phyloP scores from a whole-genome alignment of 2,797 vertebrate genomes.

The Podarcis siculus region DNA sequence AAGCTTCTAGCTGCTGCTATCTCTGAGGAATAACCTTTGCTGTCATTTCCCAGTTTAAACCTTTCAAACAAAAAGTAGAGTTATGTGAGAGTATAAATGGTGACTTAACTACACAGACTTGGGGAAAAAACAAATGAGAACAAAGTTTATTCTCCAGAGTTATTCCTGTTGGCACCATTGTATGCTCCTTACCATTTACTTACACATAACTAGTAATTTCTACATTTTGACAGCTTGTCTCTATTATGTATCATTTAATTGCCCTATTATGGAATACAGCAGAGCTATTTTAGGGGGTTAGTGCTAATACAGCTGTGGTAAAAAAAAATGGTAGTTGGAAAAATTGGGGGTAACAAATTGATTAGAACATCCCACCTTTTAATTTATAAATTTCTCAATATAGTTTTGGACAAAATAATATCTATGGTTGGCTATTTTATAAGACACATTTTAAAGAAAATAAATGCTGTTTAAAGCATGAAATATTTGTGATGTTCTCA shows the following conservation, averaged over 20 bases:
- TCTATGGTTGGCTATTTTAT: too few relatives aligned
- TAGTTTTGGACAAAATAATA: too few relatives aligned
- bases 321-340: background rate
- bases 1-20: slow-evolving; percentile 3
- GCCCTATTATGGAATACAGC: slow-evolving; percentile 34
- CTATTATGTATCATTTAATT: slow-evolving; percentile 37
- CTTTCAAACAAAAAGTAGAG: slow-evolving; percentile 42
- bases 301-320: background rate
- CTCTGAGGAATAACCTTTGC: slow-evolving; percentile 37
- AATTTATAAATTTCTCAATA: too few relatives aligned
- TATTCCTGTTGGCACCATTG: slow-evolving; percentile 40
- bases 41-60: slow-evolving; percentile 49
- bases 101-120: slow-evolving; percentile 46
- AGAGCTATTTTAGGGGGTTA: background rate
- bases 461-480: too few relatives aligned
- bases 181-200: slow-evolving; percentile 37
- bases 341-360: too few relatives aligned
- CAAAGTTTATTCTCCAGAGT: slow-evolving; percentile 33
- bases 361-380: too few relatives aligned
- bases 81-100: slow-evolving; percentile 48
- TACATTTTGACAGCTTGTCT: slow-evolving; percentile 24
- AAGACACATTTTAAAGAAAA: too few relatives aligned
- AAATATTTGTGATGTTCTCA: too few relatives aligned
- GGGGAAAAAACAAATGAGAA: slow-evolving; percentile 27
- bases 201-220: slow-evolving; percentile 36